Percentiles rank a stretch among this genome's conserved stretches.
These are phyloP conservation scores for Diabrotica undecimpunctata DNA, from an alignment of 1,140 invertebrate species.

Conservation along the genomic window DNA sequence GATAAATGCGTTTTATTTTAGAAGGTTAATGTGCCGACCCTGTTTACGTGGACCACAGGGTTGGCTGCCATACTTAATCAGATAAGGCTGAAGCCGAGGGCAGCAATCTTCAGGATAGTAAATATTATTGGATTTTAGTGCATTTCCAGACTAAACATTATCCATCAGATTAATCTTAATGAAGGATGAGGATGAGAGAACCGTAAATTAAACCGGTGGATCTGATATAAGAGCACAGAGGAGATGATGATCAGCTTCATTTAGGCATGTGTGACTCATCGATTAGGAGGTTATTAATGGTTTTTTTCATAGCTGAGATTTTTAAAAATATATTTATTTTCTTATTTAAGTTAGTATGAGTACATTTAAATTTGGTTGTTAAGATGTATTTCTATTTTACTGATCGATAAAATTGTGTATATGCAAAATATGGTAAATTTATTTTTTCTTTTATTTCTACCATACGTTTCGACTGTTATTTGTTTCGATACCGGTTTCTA, in stretches of 20 bases:
- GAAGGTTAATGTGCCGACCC: neutral
- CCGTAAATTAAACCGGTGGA: slow-evolving; percentile 8
- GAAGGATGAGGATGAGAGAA: slow-evolving; percentile 3
- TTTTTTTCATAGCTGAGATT: no score
- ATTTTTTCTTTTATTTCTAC: no score
- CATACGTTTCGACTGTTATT: no score
- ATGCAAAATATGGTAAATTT: no score
- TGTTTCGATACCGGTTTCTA: no score
- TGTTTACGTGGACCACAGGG: neutral
- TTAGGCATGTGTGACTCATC: neutral
- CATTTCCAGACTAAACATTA: slow-evolving; percentile 19
- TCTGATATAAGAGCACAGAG: neutral
- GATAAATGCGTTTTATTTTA: no score
- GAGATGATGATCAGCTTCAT: neutral
- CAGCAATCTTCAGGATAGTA: slow-evolving; percentile 26
- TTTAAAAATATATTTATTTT: no score
- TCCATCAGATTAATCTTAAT: slow-evolving; percentile 19
- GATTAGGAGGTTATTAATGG: no score
- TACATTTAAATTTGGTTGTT: no score
- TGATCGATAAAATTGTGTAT: no score
- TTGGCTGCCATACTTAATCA: neutral
- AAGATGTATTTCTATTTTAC: no score
- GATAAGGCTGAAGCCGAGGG: slow-evolving; percentile 17
- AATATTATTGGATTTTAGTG: slow-evolving; percentile 26
- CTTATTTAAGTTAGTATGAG: no score